A percentile compares a stretch with the other conserved stretches of the same genome.
Conservation (phyloP, 2,888 invertebrate species). For the Drosophila cyrtoloma region DNA sequence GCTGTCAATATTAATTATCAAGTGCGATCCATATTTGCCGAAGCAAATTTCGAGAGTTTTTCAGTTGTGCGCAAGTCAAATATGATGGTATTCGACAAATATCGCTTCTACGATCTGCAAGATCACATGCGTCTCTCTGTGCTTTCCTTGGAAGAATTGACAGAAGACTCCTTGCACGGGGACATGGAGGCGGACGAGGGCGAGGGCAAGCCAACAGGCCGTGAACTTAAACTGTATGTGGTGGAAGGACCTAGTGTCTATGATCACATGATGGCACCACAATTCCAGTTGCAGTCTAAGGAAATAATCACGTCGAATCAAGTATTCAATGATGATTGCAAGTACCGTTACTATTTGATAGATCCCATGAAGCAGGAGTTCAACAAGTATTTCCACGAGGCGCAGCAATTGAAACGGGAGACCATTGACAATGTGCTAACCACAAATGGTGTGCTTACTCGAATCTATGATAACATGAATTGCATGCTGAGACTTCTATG, state of each 20-base stretch:
- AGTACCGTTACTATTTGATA: conserved; percentile 64
- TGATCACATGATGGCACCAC: conserved; percentile 74
- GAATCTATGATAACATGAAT: conserved; percentile 81
- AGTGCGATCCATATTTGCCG: conserved; percentile 77
- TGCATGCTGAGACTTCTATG: conserved; percentile 72
- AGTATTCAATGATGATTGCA: conserved; percentile 71
- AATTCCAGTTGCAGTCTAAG: conserved; percentile 72
- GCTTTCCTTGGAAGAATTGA: conserved; percentile 51
- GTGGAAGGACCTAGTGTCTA: conserved; percentile 64
- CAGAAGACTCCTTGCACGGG: neutral
- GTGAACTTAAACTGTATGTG: conserved; percentile 54
- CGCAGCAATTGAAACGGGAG: conserved; percentile 70
- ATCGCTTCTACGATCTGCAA: conserved; percentile 78
- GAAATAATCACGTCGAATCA: conserved; percentile 75
- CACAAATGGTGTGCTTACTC: conserved; percentile 68
- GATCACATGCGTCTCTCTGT: conserved; percentile 59
- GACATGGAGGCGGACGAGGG: neutral
- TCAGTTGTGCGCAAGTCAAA: conserved; percentile 54
- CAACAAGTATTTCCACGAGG: conserved; percentile 76
- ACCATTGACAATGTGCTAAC: conserved; percentile 71
- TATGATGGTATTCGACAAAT: conserved; percentile 64
- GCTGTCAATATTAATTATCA: conserved; percentile 66
- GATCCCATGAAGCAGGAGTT: conserved; percentile 76
- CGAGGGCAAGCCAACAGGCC: neutral
- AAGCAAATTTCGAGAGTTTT: conserved; percentile 77